Base-by-base conservation (phyloP, 2,888 invertebrate genomes). In the Habroteleia sp. region DNA sequence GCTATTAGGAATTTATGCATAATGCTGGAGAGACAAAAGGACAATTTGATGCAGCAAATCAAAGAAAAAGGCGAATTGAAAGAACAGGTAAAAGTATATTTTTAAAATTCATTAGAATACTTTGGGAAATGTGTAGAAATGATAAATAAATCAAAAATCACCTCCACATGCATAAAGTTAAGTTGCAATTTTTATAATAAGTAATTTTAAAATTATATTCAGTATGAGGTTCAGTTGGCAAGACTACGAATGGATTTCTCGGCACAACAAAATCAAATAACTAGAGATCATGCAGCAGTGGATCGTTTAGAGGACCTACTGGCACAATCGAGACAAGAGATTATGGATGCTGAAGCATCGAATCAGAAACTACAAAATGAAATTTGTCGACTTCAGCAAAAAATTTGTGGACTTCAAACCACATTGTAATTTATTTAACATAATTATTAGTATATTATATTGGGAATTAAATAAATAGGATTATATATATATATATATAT, bases 281-380 rank as follows among this genome's bases (percentile, higher is more conserved):
- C 83, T 29, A 89, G 88, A 73, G 91, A 91, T 75, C 89, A 89
- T 78, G 89, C 84, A 29, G 89, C 89, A 6, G 85, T 91, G 0
- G 90, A 91, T 56, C 90, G 91, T n/a, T 85, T 92, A 52, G 92
- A 93, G 79, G 89, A 89, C 42, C 85, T 92, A 7, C 81, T 93
- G 33, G 89, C 89, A 29, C 90, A 91, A 56, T 90, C 91, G 5
- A 89, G 92, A 20, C 90, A 91, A 52, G 93, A 93, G 79, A 89
- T 91, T n/a, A 92, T 93, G 16, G 91, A 92, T 68, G 89, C 92
- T 25, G 91, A 92, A 81, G 81, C 93, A 31, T 89, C 90, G 7
- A 90, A 93, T 83, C 92, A 93, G 82, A 93, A 93, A 87, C 89
- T 93, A 20, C 91, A 92, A 76, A 89, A 90, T 50, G 93, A 93